These are phyloP conservation scores for Epizoanthus stellaris DNA, from an alignment of 92 coral and sea anemone genomes.

Conservation along the genomic window DNA sequence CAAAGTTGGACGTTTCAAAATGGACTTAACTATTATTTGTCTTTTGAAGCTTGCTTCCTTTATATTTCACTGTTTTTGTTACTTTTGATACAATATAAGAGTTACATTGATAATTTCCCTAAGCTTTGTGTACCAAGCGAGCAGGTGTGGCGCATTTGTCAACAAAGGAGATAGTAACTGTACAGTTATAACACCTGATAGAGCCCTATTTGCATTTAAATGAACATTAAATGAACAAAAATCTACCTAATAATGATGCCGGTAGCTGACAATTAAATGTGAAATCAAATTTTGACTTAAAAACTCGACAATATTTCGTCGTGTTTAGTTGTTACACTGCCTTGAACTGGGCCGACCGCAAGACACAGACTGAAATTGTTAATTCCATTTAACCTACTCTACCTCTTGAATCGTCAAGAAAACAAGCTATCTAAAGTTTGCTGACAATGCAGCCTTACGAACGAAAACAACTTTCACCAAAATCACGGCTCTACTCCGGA, in stretches of 20 bases:
- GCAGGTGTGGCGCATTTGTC: slow-evolving; percentile 9
- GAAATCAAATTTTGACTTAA: slow-evolving; percentile 17
- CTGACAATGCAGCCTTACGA: slow-evolving; percentile 31
- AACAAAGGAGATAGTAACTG: slow-evolving; percentile 25
- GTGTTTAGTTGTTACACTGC: slow-evolving; percentile 14
- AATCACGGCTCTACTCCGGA: background rate
- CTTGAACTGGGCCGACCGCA: background rate
- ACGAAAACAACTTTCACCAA: background rate
- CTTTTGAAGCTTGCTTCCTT: background rate
- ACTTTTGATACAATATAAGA: slow-evolving; percentile 1
- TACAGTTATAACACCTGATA: slow-evolving; percentile 19
- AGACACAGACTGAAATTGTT: background rate
- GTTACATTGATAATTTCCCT: background rate
- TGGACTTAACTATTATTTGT: background rate
- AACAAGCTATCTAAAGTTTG: background rate
- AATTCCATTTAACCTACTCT: background rate
- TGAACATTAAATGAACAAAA: slow-evolving; percentile 23
- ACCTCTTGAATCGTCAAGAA: background rate
- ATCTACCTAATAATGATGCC: slow-evolving; percentile 18
- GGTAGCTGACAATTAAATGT: slow-evolving; percentile 12
- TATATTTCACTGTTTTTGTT: background rate
- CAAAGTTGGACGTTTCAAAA: background rate
- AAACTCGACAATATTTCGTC: background rate
- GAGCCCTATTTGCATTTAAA: slow-evolving; percentile 34
- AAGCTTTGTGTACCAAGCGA: slow-evolving; percentile 3